These are phyloP conservation scores for Champsocephalus gunnari DNA, from an alignment of 2,797 vertebrate genomes.

Conservation along the genomic window DNA sequence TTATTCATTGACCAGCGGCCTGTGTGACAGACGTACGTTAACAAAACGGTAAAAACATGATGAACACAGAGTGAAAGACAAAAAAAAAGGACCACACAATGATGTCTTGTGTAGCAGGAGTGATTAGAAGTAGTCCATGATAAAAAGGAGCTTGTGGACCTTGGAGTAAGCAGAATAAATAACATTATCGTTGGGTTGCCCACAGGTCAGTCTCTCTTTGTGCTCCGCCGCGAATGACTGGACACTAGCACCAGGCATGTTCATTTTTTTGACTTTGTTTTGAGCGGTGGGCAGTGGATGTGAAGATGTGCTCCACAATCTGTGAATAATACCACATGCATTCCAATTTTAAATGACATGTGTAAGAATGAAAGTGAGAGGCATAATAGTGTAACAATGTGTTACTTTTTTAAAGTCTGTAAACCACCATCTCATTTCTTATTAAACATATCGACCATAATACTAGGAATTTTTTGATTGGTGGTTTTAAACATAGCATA, in stretches of 20 bases:
- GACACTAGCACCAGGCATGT: constrained; percentile 40
- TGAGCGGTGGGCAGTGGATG: constrained; percentile 12
- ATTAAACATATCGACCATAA: constrained; percentile 61
- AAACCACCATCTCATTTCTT: constrained; percentile 56
- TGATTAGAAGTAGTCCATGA: constrained; percentile 67
- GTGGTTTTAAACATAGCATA: constrained; percentile 63
- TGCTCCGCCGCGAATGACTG: constrained; percentile 49
- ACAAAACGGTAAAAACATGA: constrained; percentile 71
- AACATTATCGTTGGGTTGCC: constrained; percentile 65
- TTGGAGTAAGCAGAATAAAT: constrained; percentile 79
- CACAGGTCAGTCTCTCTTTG: constrained; percentile 55
- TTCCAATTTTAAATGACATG: constrained; percentile 43
- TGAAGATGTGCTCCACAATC: constrained; percentile 40
- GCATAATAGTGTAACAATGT: constrained; percentile 48
- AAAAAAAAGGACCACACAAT: constrained; percentile 22
- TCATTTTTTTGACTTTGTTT: background rate
- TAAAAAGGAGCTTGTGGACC: constrained; percentile 42
- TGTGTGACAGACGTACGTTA: constrained; percentile 51
- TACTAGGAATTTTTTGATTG: constrained; percentile 60
- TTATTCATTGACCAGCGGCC: constrained; percentile 60
- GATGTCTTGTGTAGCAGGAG: constrained; percentile 51
- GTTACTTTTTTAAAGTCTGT: constrained; percentile 47
- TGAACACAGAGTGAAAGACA: constrained; percentile 49
- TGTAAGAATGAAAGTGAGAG: constrained; percentile 31
- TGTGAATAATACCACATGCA: constrained; percentile 48